Evolutionary conservation across 1,140 invertebrate species (phyloP).

Genomic region (Sycobia sp.): DNA sequence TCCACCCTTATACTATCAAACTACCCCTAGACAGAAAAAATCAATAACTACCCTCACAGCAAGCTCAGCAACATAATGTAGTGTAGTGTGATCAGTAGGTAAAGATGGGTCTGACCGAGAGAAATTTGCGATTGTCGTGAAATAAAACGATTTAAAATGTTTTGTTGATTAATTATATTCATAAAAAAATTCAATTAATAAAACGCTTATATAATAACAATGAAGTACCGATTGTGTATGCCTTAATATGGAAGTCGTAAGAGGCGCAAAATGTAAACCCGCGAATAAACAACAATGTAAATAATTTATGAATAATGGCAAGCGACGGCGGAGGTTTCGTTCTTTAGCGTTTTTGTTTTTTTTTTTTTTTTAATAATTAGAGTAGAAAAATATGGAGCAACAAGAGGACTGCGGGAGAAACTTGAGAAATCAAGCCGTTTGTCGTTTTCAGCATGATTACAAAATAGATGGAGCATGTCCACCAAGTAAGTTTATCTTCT

Average conservation of each 20-base stretch:
- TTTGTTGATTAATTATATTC: conserved; percentile 9
- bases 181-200: background rate
- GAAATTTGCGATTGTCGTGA: background rate
- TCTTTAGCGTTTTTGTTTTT: conserved; percentile 23
- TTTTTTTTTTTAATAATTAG: conserved; percentile 17
- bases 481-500: conserved; percentile 42
- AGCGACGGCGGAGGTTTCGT: conserved; percentile 16
- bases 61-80: conserved; percentile 26
- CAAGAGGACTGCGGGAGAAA: conserved; percentile 48
- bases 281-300: conserved; percentile 24
- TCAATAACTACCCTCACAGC: conserved; percentile 38
- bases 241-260: background rate
- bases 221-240: background rate
- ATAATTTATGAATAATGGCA: conserved; percentile 22
- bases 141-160: conserved; percentile 14
- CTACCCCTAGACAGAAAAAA: conserved; percentile 29
- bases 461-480: conserved; percentile 48
- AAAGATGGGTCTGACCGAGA: conserved; percentile 23
- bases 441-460: conserved; percentile 53
- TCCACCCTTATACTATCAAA: no score
- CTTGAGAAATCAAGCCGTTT: conserved; percentile 50
- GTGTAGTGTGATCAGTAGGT: conserved; percentile 22
- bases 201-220: background rate
- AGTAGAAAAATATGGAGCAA: conserved; percentile 48
- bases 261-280: background rate